Evolutionary conservation across 2,888 invertebrate genomes (phyloP), one percentile per base, ranked within the genome.

Genomic region (Micoletzkya japonica): DNA sequence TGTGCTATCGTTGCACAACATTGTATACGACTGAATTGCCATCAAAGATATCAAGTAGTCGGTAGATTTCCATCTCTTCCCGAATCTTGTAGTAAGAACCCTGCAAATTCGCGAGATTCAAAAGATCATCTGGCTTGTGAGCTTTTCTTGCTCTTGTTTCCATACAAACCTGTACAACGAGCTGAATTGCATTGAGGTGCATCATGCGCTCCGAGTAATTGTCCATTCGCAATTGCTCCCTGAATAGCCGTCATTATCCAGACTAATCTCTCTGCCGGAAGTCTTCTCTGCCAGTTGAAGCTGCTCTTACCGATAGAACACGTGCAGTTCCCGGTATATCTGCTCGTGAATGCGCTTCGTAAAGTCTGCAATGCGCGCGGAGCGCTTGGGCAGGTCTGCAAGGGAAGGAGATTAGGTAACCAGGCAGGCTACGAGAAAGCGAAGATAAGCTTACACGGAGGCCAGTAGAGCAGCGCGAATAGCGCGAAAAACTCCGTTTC

Each of bases 1-100:
- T n/a, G n/a, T n/a, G n/a, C n/a, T n/a, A n/a, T n/a, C n/a, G 49
- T 26, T 63, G 64, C 14, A 66, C 54, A 4, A 66, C 54, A 36
- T 20, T 54, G 37, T 66, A 66, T 20, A 66, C 54, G 28, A 37
- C 36, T 10, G n/a, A 36, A 17, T 26, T n/a, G 37, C 54, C 64
- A 24, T 66, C 64, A 54, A 66, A 66, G 64, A 66, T 66, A 54
- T 66, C 54, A 17, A 66, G 37, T 2, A 66, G 37, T 20, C 54
- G 64, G 28, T 66, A 66, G 54, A 66, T 66, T 20, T 66, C 64
- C 64, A 66, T 66, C 36, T 66, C 64, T 28, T 66, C 64, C n/a
- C 54, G 52, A 37, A 54, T 66, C 37, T 54, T 66, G 54, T 66
- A 37, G 7, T 37, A 52, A 32, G 54, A 37, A 14, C 64, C 64